Percentiles rank a stretch among this genome's conserved stretches.
These are phyloP conservation scores for Bufo bufo DNA, from an alignment of 2,113 vertebrate species.

Conservation along the genomic window DNA sequence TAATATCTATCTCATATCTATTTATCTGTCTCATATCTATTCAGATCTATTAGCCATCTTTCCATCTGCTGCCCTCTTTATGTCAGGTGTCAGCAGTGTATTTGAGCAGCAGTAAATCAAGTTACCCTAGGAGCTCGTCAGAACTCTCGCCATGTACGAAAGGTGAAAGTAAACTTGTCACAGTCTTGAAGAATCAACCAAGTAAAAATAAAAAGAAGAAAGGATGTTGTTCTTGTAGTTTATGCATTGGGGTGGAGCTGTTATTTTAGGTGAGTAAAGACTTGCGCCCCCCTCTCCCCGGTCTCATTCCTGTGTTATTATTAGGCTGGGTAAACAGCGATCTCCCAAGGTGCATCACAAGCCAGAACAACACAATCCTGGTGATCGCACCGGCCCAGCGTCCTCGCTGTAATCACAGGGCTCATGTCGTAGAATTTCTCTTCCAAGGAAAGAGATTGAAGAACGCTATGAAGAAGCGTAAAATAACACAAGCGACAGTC, in stretches of 20 bases:
- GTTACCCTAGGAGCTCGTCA: neutral
- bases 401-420: neutral
- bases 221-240: neutral
- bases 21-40: too few relatives aligned
- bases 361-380: neutral
- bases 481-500: slow-evolving; percentile 12
- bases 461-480: neutral
- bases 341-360: slow-evolving; percentile 16
- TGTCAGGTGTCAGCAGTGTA: too few relatives aligned
- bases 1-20: too few relatives aligned
- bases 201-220: neutral
- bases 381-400: neutral
- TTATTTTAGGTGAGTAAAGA: slow-evolving; percentile 29
- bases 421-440: neutral
- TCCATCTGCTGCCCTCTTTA: neutral
- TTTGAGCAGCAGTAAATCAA: neutral
- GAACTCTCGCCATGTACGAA: neutral
- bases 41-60: too few relatives aligned
- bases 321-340: neutral
- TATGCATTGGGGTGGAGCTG: neutral
- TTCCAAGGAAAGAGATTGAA: neutral
- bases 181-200: neutral
- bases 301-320: slow-evolving; percentile 2
- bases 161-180: slow-evolving; percentile 24
- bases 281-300: neutral